Evolutionary conservation across 2,113 vertebrate genomes (phyloP).

Genomic region (Sander vitreus): DNA sequence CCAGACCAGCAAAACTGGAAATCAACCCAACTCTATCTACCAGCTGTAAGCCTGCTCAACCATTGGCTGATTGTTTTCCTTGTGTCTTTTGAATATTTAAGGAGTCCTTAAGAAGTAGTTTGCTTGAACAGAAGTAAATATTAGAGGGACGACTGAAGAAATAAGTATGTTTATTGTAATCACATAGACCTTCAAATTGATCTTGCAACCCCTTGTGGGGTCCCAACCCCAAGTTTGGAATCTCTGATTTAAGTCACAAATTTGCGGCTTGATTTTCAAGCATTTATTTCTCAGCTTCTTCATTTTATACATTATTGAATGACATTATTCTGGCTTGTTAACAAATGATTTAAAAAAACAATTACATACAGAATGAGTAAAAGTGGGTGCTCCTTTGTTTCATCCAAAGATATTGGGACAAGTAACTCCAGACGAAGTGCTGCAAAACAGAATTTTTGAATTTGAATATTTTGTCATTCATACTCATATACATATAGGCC

Average conservation of each 20-base stretch:
- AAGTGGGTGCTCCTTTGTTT: slow-evolving; percentile 73
- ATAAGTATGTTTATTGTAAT: no score
- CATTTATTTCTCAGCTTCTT: slow-evolving; percentile 86
- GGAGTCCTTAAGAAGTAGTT: background rate
- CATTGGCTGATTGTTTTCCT: background rate
- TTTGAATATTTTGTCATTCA: background rate
- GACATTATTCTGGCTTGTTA: background rate
- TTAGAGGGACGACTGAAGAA: background rate
- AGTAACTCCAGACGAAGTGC: slow-evolving; percentile 78
- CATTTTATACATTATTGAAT: background rate
- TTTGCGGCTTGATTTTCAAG: slow-evolving; percentile 43
- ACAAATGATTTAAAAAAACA: background rate
- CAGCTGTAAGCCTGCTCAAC: background rate
- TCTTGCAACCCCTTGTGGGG: background rate
- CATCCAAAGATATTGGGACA: slow-evolving; percentile 78
- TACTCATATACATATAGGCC: background rate
- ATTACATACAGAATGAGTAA: slow-evolving; percentile 80
- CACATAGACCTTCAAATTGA: background rate
- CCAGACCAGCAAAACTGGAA: no score
- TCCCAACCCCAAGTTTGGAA: background rate
- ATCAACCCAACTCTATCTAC: background rate
- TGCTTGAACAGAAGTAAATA: background rate
- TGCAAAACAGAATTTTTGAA: slow-evolving; percentile 49
- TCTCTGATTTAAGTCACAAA: background rate
- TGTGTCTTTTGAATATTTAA: background rate